Percentiles rank a stretch among this genome's conserved stretches.
phyloP scores from a whole-genome alignment of 1,140 invertebrate genomes.

The Drosophila teissieri region DNA sequence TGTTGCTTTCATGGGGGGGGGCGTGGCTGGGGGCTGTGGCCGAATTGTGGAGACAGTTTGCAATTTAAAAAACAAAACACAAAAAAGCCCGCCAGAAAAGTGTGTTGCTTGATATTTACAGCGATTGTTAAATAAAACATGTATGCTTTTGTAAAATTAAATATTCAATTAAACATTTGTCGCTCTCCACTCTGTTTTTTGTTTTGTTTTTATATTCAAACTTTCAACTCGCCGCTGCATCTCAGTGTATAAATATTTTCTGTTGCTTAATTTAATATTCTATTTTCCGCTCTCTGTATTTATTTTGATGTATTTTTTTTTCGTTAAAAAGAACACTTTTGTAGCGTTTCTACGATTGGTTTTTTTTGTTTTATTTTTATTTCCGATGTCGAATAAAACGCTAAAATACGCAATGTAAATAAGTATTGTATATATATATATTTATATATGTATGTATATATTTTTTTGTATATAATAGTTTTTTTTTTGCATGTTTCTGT shows the following conservation, averaged over 20 bases:
- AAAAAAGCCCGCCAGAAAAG: conserved; percentile 15
- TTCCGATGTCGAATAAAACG: conserved; percentile 69
- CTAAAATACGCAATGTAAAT: conserved; percentile 76
- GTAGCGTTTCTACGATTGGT: conserved; percentile 51
- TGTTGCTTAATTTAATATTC: conserved; percentile 35
- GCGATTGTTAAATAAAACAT: conserved; percentile 52
- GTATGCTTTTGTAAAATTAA: conserved; percentile 42
- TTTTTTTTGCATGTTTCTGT: conserved; percentile 51
- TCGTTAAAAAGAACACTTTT: conserved; percentile 71
- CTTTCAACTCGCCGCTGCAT: conserved; percentile 58
- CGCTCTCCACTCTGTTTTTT: neutral
- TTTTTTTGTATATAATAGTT: conserved; percentile 69
- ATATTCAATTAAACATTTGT: conserved; percentile 28
- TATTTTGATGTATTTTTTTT: conserved; percentile 26
- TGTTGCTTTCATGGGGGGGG: conserved; percentile 10
- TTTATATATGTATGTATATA: conserved; percentile 49
- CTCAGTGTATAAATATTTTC: conserved; percentile 68
- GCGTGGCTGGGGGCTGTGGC: conserved; percentile 10
- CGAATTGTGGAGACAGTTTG: conserved; percentile 10
- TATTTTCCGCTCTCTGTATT: conserved; percentile 22
- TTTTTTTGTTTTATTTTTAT: conserved; percentile 32
- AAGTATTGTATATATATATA: conserved; percentile 61
- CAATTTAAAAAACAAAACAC: neutral
- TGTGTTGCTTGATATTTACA: conserved; percentile 66
- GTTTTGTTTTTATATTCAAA: conserved; percentile 39